phyloP scores from a whole-genome alignment of 2,888 invertebrate genomes.

The Aporophyla nigra region DNA sequence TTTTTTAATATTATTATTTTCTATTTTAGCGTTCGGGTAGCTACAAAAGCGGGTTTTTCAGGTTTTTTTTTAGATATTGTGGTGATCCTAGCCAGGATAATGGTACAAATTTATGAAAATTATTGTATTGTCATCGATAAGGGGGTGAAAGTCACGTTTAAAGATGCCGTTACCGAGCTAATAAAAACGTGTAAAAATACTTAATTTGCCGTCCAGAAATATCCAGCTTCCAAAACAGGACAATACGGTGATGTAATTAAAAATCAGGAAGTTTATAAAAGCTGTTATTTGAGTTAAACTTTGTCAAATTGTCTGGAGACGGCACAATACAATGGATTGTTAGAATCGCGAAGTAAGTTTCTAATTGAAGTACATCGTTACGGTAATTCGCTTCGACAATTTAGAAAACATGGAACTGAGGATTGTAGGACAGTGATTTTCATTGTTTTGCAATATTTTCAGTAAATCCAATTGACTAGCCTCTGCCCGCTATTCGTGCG shows the following conservation, averaged over 20 bases:
- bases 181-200: not conserved
- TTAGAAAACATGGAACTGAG: conserved; percentile 41
- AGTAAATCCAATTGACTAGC: not conserved
- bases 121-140: no score
- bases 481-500: not conserved
- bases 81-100: no score
- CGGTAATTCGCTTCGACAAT: conserved; percentile 43
- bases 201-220: not conserved
- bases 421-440: conserved; percentile 5
- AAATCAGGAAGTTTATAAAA: conserved; percentile 48
- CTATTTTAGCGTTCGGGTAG: no score
- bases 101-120: no score
- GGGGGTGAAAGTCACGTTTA: no score
- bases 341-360: conserved; percentile 47
- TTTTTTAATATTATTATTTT: no score
- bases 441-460: not conserved
- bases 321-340: conserved; percentile 48
- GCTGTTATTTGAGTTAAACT: conserved; percentile 45
- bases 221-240: not conserved
- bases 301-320: conserved; percentile 28
- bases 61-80: no score
- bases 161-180: no score
- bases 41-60: no score
- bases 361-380: conserved; percentile 39
- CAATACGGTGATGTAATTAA: conserved; percentile 17